phyloP scores from a whole-genome alignment of 2,113 vertebrate species.

The Colistium nudipinnis region DNA sequence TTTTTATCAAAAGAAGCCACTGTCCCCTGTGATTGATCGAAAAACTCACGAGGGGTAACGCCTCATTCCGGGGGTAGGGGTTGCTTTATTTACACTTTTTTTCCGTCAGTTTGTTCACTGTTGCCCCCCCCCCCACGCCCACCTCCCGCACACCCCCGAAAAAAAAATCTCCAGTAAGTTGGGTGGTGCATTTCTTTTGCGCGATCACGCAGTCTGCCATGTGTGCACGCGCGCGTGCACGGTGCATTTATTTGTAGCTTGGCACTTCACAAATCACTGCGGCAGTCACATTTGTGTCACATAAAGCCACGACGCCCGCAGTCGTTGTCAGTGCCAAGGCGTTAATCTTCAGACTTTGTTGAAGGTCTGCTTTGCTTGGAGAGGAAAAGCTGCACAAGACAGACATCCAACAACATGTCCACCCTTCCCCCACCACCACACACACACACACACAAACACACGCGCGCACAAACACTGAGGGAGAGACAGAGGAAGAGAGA shows the following conservation, averaged over 20 bases:
- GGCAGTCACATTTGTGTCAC: constrained; percentile 80
- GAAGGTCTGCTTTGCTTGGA: constrained; percentile 7
- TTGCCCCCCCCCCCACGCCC: neutral
- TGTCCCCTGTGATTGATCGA: constrained; percentile 99
- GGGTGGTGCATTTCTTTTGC: constrained; percentile 11
- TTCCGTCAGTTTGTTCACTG: constrained; percentile 77
- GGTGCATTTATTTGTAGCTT: constrained; percentile 29
- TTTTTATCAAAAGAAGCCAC: constrained; percentile 99
- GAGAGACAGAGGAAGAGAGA: neutral
- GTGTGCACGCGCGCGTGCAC: neutral
- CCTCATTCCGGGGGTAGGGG: constrained; percentile 92
- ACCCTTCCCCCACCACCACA: constrained; percentile 1
- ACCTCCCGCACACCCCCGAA: neutral
- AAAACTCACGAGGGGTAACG: constrained; percentile 94
- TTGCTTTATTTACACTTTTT: constrained; percentile 92
- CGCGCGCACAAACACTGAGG: too few species aligned
- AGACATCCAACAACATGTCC: constrained; percentile 1
- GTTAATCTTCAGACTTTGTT: constrained; percentile 87
- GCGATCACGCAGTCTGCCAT: constrained; percentile 21
- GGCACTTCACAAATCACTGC: constrained; percentile 87
- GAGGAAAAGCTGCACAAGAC: constrained; percentile 29
- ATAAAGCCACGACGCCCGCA: constrained; percentile 81
- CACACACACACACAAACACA: neutral
- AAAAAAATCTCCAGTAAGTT: constrained; percentile 7
- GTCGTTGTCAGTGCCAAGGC: constrained; percentile 90